Evolutionary conservation across 2,888 invertebrate species (phyloP), one percentile per base, ranked within the genome.

Genomic region (Calliphora vomitoria): DNA sequence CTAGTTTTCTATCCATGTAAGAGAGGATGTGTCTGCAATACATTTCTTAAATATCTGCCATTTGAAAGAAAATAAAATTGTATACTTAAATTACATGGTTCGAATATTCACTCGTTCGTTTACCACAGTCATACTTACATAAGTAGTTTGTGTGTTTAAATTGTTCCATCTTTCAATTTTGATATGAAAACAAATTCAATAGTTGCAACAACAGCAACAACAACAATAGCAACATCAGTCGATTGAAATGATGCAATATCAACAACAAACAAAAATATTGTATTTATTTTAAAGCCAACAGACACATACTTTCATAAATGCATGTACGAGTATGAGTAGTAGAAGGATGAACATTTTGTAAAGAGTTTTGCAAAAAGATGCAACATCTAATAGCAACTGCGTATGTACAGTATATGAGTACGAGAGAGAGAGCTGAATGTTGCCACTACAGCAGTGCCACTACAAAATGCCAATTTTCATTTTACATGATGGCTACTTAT

Each of bases 401-500:
- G n/a, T 74, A 5, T 81, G 58, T 44, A 25, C 6, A 20, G 10
- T 2, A 41, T 41, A 53, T 55, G 31, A 75, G 20, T 25, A 35
- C 62, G 53, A 31, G 38, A 66, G 84, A 76, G 58, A 38, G 35
- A 75, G 31, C 47, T 76, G 35, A n/a, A 71, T 75, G 35, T 55
- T 58, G 55, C 44, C 31, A 71, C 82, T 79, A 64, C 69, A 72
- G 79, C 69, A 72, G 79, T 87, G 88, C 88, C 88, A 89, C 75
- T 84, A 86, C 86, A 82, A 88, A 89, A 89, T 88, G 89, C 84
- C 89, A 88, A 87, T 89, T 89, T 89, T 89, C 83, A 87, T 89
- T 87, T 88, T 82, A 88, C 88, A 88, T 89, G 89, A 89, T 87
- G 89, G 87, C 89, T 87, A 87, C 87, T 88, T 88, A 86, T 88